Evolutionary conservation across 92 coral and sea anemone species (phyloP), one percentile per base, ranked within the genome.

Genomic region (Umimayanthus chanpuru): DNA sequence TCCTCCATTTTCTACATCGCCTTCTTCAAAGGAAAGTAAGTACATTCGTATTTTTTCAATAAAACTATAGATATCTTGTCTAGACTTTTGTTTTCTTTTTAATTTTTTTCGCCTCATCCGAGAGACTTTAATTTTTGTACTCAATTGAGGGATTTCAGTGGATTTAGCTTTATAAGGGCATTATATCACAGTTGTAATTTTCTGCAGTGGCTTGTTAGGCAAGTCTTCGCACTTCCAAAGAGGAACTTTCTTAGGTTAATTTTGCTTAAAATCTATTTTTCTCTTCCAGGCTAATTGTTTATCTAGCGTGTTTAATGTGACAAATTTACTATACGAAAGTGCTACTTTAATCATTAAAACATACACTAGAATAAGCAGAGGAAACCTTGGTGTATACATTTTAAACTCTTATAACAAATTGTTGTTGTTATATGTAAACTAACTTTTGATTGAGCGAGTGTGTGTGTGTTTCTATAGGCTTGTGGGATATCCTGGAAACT

Each of bases 1-100:
- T 94, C 98, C 11, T 96, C 98, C 55, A 96, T 96, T 86, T 96
- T 96, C 93, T 96, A 96, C 95, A 94, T 96, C 64, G 98, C 98
- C 38, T 96, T 96, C 94, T 96, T 96, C 96, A 96, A 96, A 89
- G 98, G 98, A 93, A 96, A 96, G 98, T 96, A 87, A 96, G 98
- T 89, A 65, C 28, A 29, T 71, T 53, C 58, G 58, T 53, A 53
- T 32, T 32, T 32, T 32, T 32, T 32, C 36, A 32, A 32, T 32
- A 32, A 32, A 0, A 32, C 36, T 32, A 32, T 32, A 32, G 36
- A 32, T 32, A 32, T 32, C 36, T 0, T 2, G 36, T 32, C 36
- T 32, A 32, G 1, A 32, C 2, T 32, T 32, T 32, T 32, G n/a
- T 32, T 32, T 32, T 32, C 36, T 32, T 32, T 32, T 32, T 32